Evolutionary conservation across 2,888 invertebrate genomes (phyloP), one percentile per base, ranked within the genome.

Genomic region (Fissipunctia ypsillon): DNA sequence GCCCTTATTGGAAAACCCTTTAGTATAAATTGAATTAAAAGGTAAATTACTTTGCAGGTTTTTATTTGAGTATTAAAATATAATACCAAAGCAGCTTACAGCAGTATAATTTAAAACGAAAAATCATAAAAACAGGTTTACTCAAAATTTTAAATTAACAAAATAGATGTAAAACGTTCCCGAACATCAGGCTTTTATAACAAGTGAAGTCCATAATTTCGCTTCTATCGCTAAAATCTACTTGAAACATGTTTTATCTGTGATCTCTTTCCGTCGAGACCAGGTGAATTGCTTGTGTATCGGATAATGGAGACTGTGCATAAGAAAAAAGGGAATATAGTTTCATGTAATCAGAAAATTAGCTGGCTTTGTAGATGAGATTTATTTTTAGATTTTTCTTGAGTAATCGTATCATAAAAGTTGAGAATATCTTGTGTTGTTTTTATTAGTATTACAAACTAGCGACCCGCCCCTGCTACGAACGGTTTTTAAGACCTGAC

Each of bases 211-310:
- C 65, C 12, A 74, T 69, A 80, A 74, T 66, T 59, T 80, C 38
- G 28, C 12, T 25, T 12, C n/a, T 71, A 83, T 83, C 83, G 25
- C 14, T 31, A 43, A 31, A 52, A 77, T 83, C 77, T 43, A 68
- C 72, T 73, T 14, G 69, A 66, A 48, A 52, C 83, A 70, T 83
- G 83, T 43, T 41, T 22, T 83, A 83, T 83, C 83, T 64, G 12
- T 43, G 67, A 83, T 83, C 83, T 70, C 38, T 19, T 22, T 12
- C 61, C 41, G 38, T 73, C 72, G 74, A 71, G 72, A 77, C 22
- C 83, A 83, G 83, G 83, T 83, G 73, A 65, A 74, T 28, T 10
- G 73, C 60, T 68, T 61, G 31, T 35, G 19, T 54, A 73, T 71
- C 31, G 48, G 52, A 81, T 69, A 66, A 73, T 77, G 28, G 54